Conservation (phyloP, 2,113 vertebrate species). For the Malurus cyaneus region DNA sequence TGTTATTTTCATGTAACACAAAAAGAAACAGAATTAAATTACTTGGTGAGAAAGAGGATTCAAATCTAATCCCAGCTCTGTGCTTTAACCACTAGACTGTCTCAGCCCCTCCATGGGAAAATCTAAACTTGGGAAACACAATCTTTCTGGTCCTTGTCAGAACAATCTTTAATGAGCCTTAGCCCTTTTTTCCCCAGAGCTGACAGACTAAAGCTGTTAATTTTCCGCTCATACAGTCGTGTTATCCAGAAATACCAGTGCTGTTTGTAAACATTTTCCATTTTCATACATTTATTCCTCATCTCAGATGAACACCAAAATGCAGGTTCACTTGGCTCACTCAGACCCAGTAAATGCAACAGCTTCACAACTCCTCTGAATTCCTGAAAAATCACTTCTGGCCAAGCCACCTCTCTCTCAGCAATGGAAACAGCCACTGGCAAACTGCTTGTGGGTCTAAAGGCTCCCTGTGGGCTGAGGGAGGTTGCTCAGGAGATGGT, state of each 20-base stretch:
- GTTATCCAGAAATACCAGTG: background rate
- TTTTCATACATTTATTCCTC: background rate
- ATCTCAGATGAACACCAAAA: background rate
- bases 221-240: background rate
- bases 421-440: background rate
- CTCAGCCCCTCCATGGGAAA: background rate
- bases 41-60: background rate
- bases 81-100: background rate
- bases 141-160: background rate
- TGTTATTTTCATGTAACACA: background rate
- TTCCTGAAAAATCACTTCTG: background rate
- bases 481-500: rapidly evolving
- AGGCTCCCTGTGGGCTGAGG: background rate
- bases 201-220: background rate
- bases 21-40: background rate
- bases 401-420: background rate
- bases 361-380: background rate
- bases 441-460: background rate
- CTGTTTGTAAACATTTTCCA: background rate
- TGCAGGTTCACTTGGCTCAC: background rate
- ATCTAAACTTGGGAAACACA: background rate
- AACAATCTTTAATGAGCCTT: background rate
- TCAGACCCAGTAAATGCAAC: background rate
- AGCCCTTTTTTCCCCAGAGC: background rate
- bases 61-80: background rate